Conservation (phyloP, 2,888 invertebrate genomes). For the Cerastis rubricosa region DNA sequence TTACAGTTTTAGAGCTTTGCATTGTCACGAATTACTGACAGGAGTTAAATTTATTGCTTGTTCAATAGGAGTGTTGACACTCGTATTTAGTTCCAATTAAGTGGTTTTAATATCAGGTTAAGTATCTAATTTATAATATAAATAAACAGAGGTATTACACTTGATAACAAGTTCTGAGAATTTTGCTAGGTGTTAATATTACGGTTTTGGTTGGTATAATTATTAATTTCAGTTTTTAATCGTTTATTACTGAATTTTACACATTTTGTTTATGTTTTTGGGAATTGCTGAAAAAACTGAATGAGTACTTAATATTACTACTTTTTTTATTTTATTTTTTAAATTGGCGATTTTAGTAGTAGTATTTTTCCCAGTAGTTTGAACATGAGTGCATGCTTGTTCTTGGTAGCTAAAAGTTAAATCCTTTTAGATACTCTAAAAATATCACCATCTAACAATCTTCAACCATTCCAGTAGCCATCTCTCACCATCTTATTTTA, state of each 20-base stretch:
- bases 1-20: constrained; percentile 34
- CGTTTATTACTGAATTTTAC: not conserved
- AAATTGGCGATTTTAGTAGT: fast-evolving
- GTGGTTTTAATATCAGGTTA: constrained; percentile 43
- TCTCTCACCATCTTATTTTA: constrained; percentile 48
- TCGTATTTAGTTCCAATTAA: constrained; percentile 52
- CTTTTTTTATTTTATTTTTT: not conserved
- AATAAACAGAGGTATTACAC: not conserved
- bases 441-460: constrained; percentile 14
- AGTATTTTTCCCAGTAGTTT: too few relatives aligned
- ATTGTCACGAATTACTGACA: constrained; percentile 47
- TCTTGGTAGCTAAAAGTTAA: not conserved
- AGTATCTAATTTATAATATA: not conserved
- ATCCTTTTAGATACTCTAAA: not conserved
- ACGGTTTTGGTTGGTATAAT: not conserved
- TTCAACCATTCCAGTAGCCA: constrained; percentile 6
- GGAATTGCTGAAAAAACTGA: not conserved
- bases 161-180: constrained; percentile 14
- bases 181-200: constrained; percentile 6
- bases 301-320: not conserved
- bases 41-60: constrained; percentile 41
- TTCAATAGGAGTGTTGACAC: constrained; percentile 46
- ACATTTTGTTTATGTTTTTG: not conserved
- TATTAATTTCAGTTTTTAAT: not conserved
- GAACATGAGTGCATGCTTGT: too few relatives aligned